Evolutionary conservation across 2,888 invertebrate genomes (phyloP).

Genomic region (Molorchus minor): DNA sequence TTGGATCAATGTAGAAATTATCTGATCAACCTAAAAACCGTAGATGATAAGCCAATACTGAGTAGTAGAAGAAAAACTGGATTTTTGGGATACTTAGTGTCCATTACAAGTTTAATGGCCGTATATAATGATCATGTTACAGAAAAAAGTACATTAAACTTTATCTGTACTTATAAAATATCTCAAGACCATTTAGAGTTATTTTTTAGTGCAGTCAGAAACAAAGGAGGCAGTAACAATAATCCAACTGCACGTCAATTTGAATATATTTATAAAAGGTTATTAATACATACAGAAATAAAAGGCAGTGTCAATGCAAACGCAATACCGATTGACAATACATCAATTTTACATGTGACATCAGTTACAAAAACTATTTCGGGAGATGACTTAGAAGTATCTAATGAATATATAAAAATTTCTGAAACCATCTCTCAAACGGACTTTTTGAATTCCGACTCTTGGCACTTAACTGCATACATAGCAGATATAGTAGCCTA

Average conservation of each 20-base stretch:
- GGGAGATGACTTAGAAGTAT: too few relatives aligned
- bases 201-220: conserved; percentile 11
- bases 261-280: not conserved
- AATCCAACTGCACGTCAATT: conserved; percentile 6
- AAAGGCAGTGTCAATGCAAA: conserved; percentile 2
- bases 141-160: not conserved
- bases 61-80: not conserved
- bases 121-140: not conserved
- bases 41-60: conserved; percentile 7
- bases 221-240: conserved; percentile 3
- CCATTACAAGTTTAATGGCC: not conserved
- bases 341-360: too few relatives aligned
- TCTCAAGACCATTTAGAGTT: too few relatives aligned
- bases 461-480: too few relatives aligned
- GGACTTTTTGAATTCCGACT: too few relatives aligned
- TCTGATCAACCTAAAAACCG: conserved; percentile 6
- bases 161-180: not conserved
- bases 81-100: not conserved
- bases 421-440: too few relatives aligned
- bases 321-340: not conserved
- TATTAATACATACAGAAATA: conserved; percentile 5
- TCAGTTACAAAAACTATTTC: too few relatives aligned
- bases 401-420: too few relatives aligned
- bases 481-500: too few relatives aligned
- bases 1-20: conserved; percentile 11